Evolutionary conservation across 2,888 invertebrate genomes (phyloP).

Genomic region (Endotricha flammealis): DNA sequence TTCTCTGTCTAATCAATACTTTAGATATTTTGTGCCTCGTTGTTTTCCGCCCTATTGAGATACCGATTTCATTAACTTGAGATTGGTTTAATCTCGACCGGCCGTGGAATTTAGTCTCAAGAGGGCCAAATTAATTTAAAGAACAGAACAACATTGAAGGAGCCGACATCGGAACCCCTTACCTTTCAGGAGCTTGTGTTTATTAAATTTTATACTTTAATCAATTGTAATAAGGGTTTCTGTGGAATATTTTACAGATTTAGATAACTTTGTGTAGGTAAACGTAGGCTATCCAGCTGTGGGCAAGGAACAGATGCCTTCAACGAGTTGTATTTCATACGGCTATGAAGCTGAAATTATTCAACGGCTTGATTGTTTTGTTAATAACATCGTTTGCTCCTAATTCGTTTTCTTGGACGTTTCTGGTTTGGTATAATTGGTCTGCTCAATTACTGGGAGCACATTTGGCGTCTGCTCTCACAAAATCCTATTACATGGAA

Average conservation of each 20-base stretch:
- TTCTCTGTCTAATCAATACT: too few species aligned
- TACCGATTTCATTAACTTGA: constrained; percentile 56
- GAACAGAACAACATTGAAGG: constrained; percentile 55
- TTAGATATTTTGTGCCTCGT: constrained; percentile 3
- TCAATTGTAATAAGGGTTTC: constrained; percentile 19
- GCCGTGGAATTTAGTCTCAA: constrained; percentile 52
- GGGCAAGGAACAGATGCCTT: constrained; percentile 67
- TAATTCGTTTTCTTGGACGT: constrained; percentile 25
- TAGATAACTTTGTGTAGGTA: constrained; percentile 26
- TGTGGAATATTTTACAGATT: background rate
- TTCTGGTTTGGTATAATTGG: constrained; percentile 27
- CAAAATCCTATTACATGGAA: too few species aligned
- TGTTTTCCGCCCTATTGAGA: constrained; percentile 38
- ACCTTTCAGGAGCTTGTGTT: background rate
- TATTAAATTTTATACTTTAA: constrained; percentile 28
- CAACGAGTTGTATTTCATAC: constrained; percentile 51
- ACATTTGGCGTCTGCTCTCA: constrained; percentile 26
- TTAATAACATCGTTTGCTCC: constrained; percentile 42
- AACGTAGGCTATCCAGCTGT: constrained; percentile 42
- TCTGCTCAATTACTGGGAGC: too few species aligned
- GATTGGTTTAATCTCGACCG: constrained; percentile 61
- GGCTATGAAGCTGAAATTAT: constrained; percentile 51
- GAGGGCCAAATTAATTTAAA: constrained; percentile 72
- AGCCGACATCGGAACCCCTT: constrained; percentile 1
- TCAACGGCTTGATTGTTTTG: constrained; percentile 57